phyloP scores from a whole-genome alignment of 2,888 invertebrate species.

The Sarcophaga subvicina region DNA sequence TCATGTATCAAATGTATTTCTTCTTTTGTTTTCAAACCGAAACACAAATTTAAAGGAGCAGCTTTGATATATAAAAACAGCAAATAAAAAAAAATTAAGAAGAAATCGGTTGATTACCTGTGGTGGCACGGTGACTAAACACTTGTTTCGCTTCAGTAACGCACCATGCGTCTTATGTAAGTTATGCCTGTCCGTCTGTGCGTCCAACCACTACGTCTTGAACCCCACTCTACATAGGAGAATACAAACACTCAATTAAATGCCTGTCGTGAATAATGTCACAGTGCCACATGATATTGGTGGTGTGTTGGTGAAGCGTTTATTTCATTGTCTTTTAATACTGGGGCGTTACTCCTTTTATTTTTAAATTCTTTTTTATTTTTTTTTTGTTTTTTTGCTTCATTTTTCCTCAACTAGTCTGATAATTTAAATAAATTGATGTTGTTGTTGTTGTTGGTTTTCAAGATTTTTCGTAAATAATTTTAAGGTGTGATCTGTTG shows the following conservation, averaged over 20 bases:
- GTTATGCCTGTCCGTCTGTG: constrained; percentile 35
- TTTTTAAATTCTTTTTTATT: constrained; percentile 11
- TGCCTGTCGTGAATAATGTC: constrained; percentile 59
- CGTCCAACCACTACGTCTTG: constrained; percentile 13
- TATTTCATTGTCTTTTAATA: constrained; percentile 45
- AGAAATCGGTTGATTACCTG: constrained; percentile 67
- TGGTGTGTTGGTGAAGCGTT: constrained; percentile 47
- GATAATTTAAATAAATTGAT: constrained; percentile 63
- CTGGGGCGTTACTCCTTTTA: constrained; percentile 60
- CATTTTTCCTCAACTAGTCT: constrained; percentile 42
- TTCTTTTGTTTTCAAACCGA: constrained; percentile 28
- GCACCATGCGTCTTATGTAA: constrained; percentile 73
- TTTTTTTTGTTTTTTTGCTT: not conserved
- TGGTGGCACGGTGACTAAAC: constrained; percentile 78
- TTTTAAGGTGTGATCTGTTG: constrained; percentile 70
- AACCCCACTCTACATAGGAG: constrained; percentile 27
- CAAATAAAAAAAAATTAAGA: constrained; percentile 14
- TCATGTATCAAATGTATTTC: constrained; percentile 19
- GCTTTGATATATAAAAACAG: constrained; percentile 59
- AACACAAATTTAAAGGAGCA: constrained; percentile 69
- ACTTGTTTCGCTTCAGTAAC: constrained; percentile 82
- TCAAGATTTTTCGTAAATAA: constrained; percentile 9
- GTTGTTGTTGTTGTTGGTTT: constrained; percentile 1
- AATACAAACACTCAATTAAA: constrained; percentile 66
- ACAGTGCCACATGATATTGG: constrained; percentile 35